Conservation (phyloP, 2,888 invertebrate species). For the Platypus cylindrus region DNA sequence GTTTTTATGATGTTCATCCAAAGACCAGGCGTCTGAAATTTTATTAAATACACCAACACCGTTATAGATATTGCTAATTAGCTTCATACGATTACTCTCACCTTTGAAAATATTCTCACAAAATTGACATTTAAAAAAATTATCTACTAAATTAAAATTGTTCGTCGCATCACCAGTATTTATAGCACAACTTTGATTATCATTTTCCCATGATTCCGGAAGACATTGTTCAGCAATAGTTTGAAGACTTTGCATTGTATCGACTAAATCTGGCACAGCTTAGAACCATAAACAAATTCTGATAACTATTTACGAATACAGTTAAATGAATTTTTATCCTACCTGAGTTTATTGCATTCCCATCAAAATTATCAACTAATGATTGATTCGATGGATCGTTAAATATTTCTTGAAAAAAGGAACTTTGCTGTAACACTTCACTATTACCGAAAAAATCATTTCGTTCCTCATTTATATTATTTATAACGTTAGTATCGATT, state of each 20-base stretch:
- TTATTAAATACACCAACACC: background rate
- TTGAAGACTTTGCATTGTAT: conserved; percentile 34
- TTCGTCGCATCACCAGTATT: conserved; percentile 21
- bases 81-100: conserved; percentile 11
- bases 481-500: conserved; percentile 9
- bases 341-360: conserved; percentile 27
- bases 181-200: conserved; percentile 27
- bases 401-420: conserved; percentile 33
- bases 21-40: conserved; percentile 30
- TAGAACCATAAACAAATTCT: background rate
- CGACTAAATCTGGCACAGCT: conserved; percentile 30
- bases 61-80: background rate
- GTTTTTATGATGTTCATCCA: conserved; percentile 31
- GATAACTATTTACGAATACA: background rate
- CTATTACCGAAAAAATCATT: conserved; percentile 27
- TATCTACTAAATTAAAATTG: conserved; percentile 26
- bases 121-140: conserved; percentile 31
- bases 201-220: conserved; percentile 33
- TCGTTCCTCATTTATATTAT: conserved; percentile 21
- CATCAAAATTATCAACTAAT: conserved; percentile 30
- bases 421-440: conserved; percentile 30
- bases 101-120: conserved; percentile 32
- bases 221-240: conserved; percentile 35
- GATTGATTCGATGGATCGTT: conserved; percentile 29
- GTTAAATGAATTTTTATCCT: background rate